Base-by-base conservation (phyloP, 2,797 vertebrate species). In the Taenioides sp. region DNA sequence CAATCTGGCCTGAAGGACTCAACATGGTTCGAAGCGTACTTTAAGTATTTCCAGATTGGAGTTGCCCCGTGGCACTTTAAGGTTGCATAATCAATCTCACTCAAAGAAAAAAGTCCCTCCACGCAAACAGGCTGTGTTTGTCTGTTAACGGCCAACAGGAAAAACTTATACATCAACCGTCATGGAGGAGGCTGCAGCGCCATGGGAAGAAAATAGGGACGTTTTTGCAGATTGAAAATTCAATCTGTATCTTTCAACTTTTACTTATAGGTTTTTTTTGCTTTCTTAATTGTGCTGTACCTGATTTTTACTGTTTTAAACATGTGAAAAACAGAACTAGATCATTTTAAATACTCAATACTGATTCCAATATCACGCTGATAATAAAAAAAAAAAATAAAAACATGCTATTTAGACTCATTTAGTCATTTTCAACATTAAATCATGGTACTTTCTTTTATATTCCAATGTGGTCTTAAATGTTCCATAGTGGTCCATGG, bases 41-140 rank as follows among this genome's bases (percentile, higher is more conserved):
- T 73, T 91, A 93, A 93, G 85, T 88, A 84, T 80, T 92, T 92
- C 91, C 92, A 93, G 92, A 92, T 90, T 91, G 83, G 74, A 87
- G 83, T 84, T 92, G 91, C 91, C 91, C 91, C 84, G 88, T 91
- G 91, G 91, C 92, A 89, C 85, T 87, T 74, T 79, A 83, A 80
- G 81, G 86, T 88, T 89, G 90, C 84, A 90, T 92, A 87, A 90
- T 91, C 90, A 93, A 93, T 93, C 90, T 92, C 89, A 67, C 89
- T 84, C 78, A 28, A 70, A 23, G 60, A n/a, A 37, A 28, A 58
- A 60, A 77, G 68, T 69, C 79, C 65, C 67, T 54, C 7, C 52
- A n/a, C 63, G 67, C 69, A 23, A 65, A 0, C 25, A 67, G 18
- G 70, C 62, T 60, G 68, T 81, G 77, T 84, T 80, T 78, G 69